Percentiles rank a stretch among this genome's conserved stretches.
phyloP scores from a whole-genome alignment of 1,140 invertebrate genomes.

The Sipha flava region DNA sequence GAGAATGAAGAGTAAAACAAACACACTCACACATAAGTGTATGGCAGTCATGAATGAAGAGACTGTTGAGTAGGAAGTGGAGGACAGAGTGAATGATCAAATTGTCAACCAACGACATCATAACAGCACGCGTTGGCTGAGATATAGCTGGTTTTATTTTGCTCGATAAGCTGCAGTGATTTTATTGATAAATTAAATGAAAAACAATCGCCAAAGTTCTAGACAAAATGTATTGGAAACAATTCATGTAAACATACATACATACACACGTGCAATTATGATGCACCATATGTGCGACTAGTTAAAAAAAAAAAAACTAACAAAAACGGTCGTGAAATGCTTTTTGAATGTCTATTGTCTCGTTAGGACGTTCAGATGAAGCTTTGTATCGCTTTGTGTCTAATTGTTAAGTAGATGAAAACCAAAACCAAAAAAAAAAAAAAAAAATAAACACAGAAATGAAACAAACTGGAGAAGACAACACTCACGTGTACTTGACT shows the following conservation, averaged over 20 bases:
- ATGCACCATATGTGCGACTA: too few relatives aligned
- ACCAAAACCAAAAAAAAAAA: neutral
- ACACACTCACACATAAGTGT: too few relatives aligned
- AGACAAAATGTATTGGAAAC: neutral
- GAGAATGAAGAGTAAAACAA: too few relatives aligned
- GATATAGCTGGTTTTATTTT: neutral
- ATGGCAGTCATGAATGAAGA: too few relatives aligned
- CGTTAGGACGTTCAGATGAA: neutral
- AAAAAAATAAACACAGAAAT: neutral
- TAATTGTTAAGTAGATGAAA: neutral
- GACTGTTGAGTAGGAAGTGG: too few relatives aligned
- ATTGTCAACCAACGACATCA: too few relatives aligned
- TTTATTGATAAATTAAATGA: neutral
- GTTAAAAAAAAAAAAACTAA: neutral
- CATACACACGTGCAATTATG: too few relatives aligned
- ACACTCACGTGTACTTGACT: neutral
- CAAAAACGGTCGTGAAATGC: neutral
- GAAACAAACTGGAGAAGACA: neutral
- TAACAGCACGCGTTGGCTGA: neutral
- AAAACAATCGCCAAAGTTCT: neutral
- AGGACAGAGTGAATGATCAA: neutral
- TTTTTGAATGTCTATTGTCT: neutral
- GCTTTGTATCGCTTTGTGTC: neutral
- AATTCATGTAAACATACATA: neutral
- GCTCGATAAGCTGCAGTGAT: neutral